These are phyloP conservation scores for Cebus imitator DNA, from an alignment of 2,113 vertebrate species.

Conservation along the genomic window DNA sequence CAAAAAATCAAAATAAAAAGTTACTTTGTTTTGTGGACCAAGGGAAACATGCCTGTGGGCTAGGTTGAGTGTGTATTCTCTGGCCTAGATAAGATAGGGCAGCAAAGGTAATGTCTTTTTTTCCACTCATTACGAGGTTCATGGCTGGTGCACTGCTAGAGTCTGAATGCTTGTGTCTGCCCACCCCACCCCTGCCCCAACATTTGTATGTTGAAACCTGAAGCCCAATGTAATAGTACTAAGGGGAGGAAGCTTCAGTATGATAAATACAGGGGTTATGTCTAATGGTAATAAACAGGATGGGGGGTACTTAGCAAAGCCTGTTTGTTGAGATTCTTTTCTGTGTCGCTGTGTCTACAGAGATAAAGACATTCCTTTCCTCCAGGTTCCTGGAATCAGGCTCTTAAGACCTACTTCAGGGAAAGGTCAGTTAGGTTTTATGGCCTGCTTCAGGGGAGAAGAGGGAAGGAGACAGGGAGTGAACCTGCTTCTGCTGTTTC, in stretches of 20 bases:
- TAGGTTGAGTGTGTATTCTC: not conserved
- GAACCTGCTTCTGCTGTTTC: not conserved
- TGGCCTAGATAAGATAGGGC: not conserved
- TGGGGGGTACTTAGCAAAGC: not conserved
- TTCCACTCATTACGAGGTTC: not conserved
- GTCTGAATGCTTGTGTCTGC: not conserved
- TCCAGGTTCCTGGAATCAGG: not conserved
- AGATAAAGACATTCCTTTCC: not conserved
- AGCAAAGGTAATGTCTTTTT: not conserved
- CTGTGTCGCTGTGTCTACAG: not conserved
- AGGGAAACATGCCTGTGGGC: not conserved
- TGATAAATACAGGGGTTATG: too few species aligned
- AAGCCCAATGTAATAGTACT: not conserved
- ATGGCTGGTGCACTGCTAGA: not conserved
- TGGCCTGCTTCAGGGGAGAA: not conserved
- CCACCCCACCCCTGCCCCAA: too few species aligned
- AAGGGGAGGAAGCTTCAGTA: not conserved
- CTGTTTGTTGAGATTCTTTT: not conserved
- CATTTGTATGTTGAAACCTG: not conserved
- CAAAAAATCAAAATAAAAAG: too few species aligned
- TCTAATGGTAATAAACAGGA: not conserved
- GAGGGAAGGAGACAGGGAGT: too few species aligned
- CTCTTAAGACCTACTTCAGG: not conserved
- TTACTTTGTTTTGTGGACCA: not conserved
- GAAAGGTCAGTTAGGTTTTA: not conserved